Base-by-base conservation (phyloP, 2,113 vertebrate species). In the Nansenia antarctica region DNA sequence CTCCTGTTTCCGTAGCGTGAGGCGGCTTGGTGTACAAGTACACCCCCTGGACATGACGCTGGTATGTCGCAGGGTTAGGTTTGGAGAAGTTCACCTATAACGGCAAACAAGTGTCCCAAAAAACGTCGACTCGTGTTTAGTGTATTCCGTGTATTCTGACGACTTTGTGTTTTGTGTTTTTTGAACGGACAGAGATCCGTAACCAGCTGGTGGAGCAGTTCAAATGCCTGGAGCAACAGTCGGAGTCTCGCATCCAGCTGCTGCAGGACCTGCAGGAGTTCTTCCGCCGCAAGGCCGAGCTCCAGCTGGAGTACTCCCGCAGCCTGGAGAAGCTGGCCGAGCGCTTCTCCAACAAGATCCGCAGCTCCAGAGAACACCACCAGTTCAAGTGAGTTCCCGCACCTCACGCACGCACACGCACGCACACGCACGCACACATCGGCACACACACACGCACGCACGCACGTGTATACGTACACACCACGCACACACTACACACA, bases 261-360 rank as follows among this genome's bases (percentile, higher is more conserved):
- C 93, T 99, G 65, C 98, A 99, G 86, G 98, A 99, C 86, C 93
- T 99, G 81, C 98, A 99, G 92, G 98, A 99, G 79, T 99, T 99
- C 89, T 99, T 99, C 85, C 95, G 97, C 58, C 94, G 97, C 79
- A 99, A 99, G 86, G 95, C 96, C 0, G 98, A 99, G 92, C 96
- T 99, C 0, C 96, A 99, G 80, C 91, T 99, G 37, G 98, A 99
- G 82, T 98, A 98, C 52, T 99, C 98, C 1, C 91, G 97, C 35
- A 97, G 96, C 90, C 91, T 99, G 88, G 98, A 99, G 85, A 99
- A 99, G 72, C 92, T 99, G 87, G 95, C 98, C 0, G 98, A 99
- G 78, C 93, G 96, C 7, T 99, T 98, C 91, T 98, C 97, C 68
- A 96, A 96, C 80, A 99, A 98, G 89, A 96, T 98, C 80, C 97